These are phyloP conservation scores for Xyliphius kryptos DNA, from an alignment of 2,113 vertebrate genomes.

Conservation along the genomic window DNA sequence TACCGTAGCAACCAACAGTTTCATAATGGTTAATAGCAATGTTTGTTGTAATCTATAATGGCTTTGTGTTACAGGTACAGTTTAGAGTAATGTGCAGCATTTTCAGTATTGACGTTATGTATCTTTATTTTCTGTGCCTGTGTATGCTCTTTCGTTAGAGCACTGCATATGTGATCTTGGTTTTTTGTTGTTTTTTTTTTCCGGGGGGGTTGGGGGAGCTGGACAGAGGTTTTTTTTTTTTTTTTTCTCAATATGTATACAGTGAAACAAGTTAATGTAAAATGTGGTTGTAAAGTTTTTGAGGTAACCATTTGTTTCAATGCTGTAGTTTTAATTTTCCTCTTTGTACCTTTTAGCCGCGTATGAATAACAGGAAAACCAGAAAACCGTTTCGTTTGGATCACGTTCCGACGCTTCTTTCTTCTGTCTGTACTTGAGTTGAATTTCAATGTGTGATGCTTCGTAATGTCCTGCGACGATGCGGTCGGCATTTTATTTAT, in stretches of 20 bases:
- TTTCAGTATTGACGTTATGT: slow-evolving; percentile 69
- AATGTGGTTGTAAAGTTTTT: slow-evolving; percentile 72
- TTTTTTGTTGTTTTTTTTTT: neutral
- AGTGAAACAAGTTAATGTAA: slow-evolving; percentile 65
- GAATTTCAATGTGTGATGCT: slow-evolving; percentile 61
- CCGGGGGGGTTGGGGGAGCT: too few species aligned
- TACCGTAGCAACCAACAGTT: slow-evolving; percentile 73
- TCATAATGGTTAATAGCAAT: slow-evolving; percentile 70
- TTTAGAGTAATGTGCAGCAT: slow-evolving; percentile 64
- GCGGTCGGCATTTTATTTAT: slow-evolving; percentile 64
- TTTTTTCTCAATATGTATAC: slow-evolving; percentile 58
- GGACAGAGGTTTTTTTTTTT: slow-evolving; percentile 8
- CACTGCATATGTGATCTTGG: slow-evolving; percentile 49
- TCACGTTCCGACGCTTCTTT: slow-evolving; percentile 47
- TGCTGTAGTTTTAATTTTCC: slow-evolving; percentile 61
- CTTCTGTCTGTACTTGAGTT: slow-evolving; percentile 56
- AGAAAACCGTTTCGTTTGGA: slow-evolving; percentile 43
- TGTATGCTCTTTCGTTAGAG: slow-evolving; percentile 48
- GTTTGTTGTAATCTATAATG: slow-evolving; percentile 74
- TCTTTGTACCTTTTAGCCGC: slow-evolving; percentile 60
- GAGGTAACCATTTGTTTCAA: slow-evolving; percentile 59
- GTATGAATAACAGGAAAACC: slow-evolving; percentile 54
- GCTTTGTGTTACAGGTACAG: slow-evolving; percentile 73
- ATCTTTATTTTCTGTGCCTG: slow-evolving; percentile 65
- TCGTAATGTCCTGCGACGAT: slow-evolving; percentile 46